These are phyloP conservation scores for Drosophila helvetica DNA, from an alignment of 2,888 invertebrate genomes.

Conservation along the genomic window DNA sequence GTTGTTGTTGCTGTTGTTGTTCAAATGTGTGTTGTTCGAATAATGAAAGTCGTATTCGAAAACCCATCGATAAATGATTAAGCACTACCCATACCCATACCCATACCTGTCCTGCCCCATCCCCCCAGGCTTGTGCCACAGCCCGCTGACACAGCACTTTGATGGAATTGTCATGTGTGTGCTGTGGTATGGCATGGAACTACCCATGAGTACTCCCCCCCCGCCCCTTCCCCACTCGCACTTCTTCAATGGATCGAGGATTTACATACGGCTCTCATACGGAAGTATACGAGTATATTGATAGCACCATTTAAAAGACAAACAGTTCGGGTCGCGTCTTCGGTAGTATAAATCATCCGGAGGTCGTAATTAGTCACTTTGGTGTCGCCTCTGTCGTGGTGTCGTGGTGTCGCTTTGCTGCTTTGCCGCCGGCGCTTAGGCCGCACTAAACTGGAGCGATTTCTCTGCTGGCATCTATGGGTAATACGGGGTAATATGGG, in stretches of 20 bases:
- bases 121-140: background rate
- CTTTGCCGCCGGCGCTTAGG: conserved; percentile 42
- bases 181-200: too few relatives aligned
- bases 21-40: conserved; percentile 16
- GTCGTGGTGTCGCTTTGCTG: conserved; percentile 9
- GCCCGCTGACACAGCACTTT: conserved; percentile 49
- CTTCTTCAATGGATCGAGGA: background rate
- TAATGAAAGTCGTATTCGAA: conserved; percentile 41
- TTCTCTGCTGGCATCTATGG: conserved; percentile 62
- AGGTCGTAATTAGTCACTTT: conserved; percentile 78
- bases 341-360: conserved; percentile 77
- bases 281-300: conserved; percentile 56
- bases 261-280: conserved; percentile 1
- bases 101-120: conserved; percentile 24
- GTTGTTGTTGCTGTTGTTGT: background rate
- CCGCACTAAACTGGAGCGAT: conserved; percentile 75
- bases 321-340: conserved; percentile 54
- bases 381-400: conserved; percentile 32
- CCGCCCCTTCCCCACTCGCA: background rate
- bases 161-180: conserved; percentile 27
- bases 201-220: background rate
- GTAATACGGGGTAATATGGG: background rate
- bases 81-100: conserved; percentile 22
- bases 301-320: conserved; percentile 66
- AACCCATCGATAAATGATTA: conserved; percentile 31